Evolutionary conservation across 2,797 vertebrate genomes (phyloP), one percentile per base, ranked within the genome.

Genomic region (Argentina silus): DNA sequence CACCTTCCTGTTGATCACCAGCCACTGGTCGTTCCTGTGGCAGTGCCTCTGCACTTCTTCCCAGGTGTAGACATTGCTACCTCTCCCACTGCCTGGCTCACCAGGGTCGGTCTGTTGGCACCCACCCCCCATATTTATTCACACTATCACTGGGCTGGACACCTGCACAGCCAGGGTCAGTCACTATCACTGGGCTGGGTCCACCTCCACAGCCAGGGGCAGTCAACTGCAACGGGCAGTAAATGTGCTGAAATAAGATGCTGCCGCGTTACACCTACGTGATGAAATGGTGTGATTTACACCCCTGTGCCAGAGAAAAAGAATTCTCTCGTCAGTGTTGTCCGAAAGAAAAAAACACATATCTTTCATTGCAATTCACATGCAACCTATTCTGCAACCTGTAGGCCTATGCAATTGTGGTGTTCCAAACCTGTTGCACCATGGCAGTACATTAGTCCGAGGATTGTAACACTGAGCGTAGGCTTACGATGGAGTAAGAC

Each of bases 1-100:
- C 73, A 98, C 95, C 85, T 95, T 96, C 72, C 96, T 91, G 50
- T 96, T 45, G 15, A 98, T 90, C 78, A 98, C 96, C 51, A 98
- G 72, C 97, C 96, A 98, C 75, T 91, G 92, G 84, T 97, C 95
- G 3, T 80, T 91, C 74, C 77, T 93, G 68, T 72, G 88, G 77
- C 85, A 82, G 83, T 96, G 92, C 42, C 91, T 94, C 85, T 94
- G 90, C 45, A 97, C 94, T 90, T 95, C 96, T 17, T 96, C 95
- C 97, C 97, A 98, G 81, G 93, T 93, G 90, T 94, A 96, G 42
- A 88, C 81, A 11, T 67, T 65, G 6, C 75, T 78, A 56, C 87
- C 85, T 62, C 89, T 83, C 23, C 78, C 45, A 2, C 10, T 75
- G 45, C 62, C 84, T 0, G 68, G 6, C 62, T 73, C 51, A 53